Conservation (phyloP, 2,888 invertebrate genomes). For the Drosophila cognata region DNA sequence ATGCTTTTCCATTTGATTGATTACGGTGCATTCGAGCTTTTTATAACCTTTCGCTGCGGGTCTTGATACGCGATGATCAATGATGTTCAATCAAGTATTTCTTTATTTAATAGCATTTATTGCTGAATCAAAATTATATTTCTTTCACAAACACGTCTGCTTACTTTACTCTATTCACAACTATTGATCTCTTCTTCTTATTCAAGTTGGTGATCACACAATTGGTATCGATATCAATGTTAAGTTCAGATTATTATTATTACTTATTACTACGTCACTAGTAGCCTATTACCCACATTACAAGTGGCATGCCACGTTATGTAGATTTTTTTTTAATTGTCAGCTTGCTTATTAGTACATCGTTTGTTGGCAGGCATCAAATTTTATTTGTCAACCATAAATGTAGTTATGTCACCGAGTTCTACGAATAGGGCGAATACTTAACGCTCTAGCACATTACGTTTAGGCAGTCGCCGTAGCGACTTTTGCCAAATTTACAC, state of each 20-base stretch:
- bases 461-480: constrained; percentile 9
- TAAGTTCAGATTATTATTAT: too few species aligned
- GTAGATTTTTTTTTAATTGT: background rate
- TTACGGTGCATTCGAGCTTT: constrained; percentile 19
- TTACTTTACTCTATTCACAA: background rate
- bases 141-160: background rate
- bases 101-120: background rate
- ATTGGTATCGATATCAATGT: background rate
- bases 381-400: constrained; percentile 38
- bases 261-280: background rate
- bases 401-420: constrained; percentile 9
- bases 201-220: too few species aligned
- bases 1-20: constrained; percentile 67
- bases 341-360: background rate
- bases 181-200: too few species aligned
- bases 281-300: too few species aligned
- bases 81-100: background rate
- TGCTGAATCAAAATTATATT: background rate
- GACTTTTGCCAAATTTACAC: constrained; percentile 24
- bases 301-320: background rate
- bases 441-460: constrained; percentile 16
- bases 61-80: constrained; percentile 2
- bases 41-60: background rate
- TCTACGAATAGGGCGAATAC: constrained; percentile 31
- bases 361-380: constrained; percentile 16